A percentile compares a stretch with the other conserved stretches of the same genome.
These are phyloP conservation scores for Dicyrtoma fusca DNA, from an alignment of 2,888 invertebrate species.

Conservation along the genomic window DNA sequence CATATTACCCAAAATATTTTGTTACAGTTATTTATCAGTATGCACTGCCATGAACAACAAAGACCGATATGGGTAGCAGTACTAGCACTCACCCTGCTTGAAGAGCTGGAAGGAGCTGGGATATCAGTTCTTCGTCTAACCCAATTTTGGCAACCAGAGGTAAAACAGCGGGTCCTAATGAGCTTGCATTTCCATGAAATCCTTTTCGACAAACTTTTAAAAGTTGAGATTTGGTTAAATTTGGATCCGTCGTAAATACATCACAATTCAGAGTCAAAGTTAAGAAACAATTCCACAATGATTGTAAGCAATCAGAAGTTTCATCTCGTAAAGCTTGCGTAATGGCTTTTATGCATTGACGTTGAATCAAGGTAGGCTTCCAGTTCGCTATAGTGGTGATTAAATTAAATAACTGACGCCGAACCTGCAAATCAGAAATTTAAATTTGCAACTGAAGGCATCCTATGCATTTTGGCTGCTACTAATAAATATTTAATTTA, in stretches of 20 bases:
- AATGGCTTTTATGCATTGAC: conserved; percentile 34
- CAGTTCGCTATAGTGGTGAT: conserved; percentile 38
- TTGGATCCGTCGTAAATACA: conserved; percentile 45
- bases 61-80: no score
- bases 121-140: conserved; percentile 58
- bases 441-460: no score
- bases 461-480: no score
- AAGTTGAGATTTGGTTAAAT: conserved; percentile 47
- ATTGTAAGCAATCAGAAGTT: conserved; percentile 29
- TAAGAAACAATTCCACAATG: conserved; percentile 51
- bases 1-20: no score
- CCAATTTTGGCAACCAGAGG: conserved; percentile 76
- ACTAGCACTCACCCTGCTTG: conserved; percentile 39
- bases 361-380: conserved; percentile 31
- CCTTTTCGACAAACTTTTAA: conserved; percentile 62
- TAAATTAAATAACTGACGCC: conserved; percentile 45
- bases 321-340: conserved; percentile 31
- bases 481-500: no score
- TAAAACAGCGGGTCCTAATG: conserved; percentile 73
- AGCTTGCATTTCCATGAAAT: conserved; percentile 75
- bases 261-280: conserved; percentile 44
- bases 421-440: conserved; percentile 38
- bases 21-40: no score
- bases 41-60: no score
- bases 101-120: conserved; percentile 25